Evolutionary conservation across 2,113 vertebrate genomes (phyloP).

Genomic region (Daboia siamensis): DNA sequence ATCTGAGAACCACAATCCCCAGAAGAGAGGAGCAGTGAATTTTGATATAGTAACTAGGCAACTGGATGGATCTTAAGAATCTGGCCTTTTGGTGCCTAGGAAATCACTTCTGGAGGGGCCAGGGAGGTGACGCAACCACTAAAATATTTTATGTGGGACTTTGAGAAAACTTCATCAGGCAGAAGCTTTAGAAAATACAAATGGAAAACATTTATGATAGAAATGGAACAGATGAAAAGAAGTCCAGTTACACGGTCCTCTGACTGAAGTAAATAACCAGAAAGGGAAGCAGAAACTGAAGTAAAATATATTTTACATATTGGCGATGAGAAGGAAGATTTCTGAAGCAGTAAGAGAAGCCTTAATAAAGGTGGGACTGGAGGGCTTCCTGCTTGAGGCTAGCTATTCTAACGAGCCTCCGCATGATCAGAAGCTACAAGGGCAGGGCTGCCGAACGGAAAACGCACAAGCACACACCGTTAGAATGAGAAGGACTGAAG

Average conservation of each 20-base stretch:
- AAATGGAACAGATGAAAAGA: neutral
- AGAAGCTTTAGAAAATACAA: neutral
- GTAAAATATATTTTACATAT: neutral
- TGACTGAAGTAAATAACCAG: no score
- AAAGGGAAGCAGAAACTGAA: neutral
- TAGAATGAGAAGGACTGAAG: neutral
- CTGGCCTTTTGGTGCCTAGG: neutral
- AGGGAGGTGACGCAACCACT: neutral
- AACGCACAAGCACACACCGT: neutral
- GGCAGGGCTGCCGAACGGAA: neutral
- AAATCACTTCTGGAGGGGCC: neutral
- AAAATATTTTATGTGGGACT: neutral
- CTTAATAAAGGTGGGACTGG: neutral
- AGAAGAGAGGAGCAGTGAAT: neutral
- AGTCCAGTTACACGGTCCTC: no score
- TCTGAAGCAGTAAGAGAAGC: neutral
- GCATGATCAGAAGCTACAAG: neutral
- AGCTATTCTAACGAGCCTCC: neutral
- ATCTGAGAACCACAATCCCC: neutral
- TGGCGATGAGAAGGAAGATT: neutral
- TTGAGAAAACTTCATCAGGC: neutral
- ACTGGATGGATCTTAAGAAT: neutral
- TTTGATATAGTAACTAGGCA: neutral
- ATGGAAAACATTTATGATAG: neutral
- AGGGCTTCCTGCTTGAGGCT: neutral